These are phyloP conservation scores for Patiria miniata DNA, from an alignment of 35 echinoderm and acorn worm genomes.

Conservation along the genomic window DNA sequence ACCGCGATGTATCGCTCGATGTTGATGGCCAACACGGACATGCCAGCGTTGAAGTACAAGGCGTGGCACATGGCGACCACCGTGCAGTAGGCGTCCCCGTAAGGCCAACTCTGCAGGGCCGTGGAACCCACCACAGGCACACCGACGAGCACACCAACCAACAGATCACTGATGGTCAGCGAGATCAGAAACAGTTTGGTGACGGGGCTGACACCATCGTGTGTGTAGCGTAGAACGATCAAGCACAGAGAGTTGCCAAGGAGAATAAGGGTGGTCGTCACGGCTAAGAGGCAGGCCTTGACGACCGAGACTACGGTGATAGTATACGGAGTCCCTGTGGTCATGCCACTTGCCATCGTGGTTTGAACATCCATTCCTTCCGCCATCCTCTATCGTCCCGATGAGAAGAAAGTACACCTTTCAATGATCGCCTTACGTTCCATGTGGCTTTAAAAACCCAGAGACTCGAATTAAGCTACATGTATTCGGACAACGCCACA, in stretches of 20 bases:
- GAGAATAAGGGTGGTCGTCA: background rate
- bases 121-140: background rate
- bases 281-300: background rate
- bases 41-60: background rate
- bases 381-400: too few relatives aligned
- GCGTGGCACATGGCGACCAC: constrained; percentile 13
- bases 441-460: too few relatives aligned
- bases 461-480: too few relatives aligned
- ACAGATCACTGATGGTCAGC: constrained; percentile 9
- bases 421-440: too few relatives aligned
- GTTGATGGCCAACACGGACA: background rate
- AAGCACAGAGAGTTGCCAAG: constrained; percentile 8
- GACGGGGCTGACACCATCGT: background rate
- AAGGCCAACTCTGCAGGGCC: constrained; percentile 4
- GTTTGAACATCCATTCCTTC: too few relatives aligned
- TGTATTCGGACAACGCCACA: too few relatives aligned
- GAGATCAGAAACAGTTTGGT: constrained; percentile 4
- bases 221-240: background rate
- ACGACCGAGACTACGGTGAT: background rate
- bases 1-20: constrained; percentile 20
- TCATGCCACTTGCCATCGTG: too few relatives aligned
- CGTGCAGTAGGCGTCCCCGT: background rate
- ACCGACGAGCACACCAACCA: background rate
- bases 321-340: background rate
- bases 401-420: too few relatives aligned